phyloP scores from a whole-genome alignment of 2,113 vertebrate genomes.

The Kobus ellipsiprymnus region DNA sequence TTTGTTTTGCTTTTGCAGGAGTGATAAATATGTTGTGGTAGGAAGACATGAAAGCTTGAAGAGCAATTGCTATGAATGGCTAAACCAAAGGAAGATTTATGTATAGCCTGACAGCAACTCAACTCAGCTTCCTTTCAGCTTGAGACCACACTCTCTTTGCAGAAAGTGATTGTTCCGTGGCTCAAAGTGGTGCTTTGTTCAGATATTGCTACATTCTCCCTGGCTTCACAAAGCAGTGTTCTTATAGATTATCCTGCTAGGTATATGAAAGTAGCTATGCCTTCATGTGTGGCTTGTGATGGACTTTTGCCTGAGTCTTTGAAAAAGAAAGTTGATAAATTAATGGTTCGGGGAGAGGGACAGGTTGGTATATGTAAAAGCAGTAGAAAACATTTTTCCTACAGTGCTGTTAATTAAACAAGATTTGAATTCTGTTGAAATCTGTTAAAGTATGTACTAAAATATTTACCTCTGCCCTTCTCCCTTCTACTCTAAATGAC shows the following conservation, averaged over 20 bases:
- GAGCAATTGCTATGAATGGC: background rate
- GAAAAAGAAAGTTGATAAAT: background rate
- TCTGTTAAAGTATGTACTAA: background rate
- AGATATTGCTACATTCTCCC: accelerated
- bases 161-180: background rate
- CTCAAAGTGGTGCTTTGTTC: background rate
- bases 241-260: background rate
- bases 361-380: background rate
- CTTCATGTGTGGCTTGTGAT: background rate
- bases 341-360: background rate
- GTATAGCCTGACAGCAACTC: background rate
- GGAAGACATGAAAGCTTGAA: background rate
- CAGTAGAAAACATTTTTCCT: background rate
- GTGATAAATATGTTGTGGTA: background rate
- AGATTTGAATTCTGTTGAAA: background rate
- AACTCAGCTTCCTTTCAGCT: background rate
- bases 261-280: background rate
- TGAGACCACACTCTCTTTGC: background rate
- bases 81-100: background rate
- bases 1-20: background rate
- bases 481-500: background rate
- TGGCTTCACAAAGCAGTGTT: background rate
- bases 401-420: background rate
- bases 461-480: background rate
- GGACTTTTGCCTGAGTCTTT: background rate